Evolutionary conservation across 2,797 vertebrate genomes (phyloP), one percentile per base, ranked within the genome.

Genomic region (Sebastes minor): DNA sequence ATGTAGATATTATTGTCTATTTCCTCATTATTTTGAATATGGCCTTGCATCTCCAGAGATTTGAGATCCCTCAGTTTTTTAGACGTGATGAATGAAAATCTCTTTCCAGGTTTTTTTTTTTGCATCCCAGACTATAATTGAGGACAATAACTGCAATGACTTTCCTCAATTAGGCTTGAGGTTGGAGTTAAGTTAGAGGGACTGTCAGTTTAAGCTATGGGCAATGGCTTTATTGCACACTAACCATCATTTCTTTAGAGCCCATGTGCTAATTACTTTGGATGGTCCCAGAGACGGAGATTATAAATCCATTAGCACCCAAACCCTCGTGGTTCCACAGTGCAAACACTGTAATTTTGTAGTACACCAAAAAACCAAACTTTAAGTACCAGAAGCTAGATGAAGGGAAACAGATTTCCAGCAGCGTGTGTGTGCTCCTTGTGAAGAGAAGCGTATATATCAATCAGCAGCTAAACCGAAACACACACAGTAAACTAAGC

Each of bases 141-240:
- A 95, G 94, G 94, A 96, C 96, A 96, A 96, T 96, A 94, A 96
- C 94, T 93, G 93, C 96, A 96, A 95, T 96, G 95, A 95, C 96
- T 96, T 95, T 94, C 94, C 95, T 42, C 96, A 98, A 97, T 97
- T 97, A 98, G 86, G 93, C 94, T 97, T 95, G 96, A 97, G 95
- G 96, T 96, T 97, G 94, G 94, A 96, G 96, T 96, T 95, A 96
- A 97, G 95, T 97, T 96, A 93, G 95, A 96, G 91, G 92, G 96
- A 95, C 95, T 97, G 96, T 97, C 96, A 97, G 94, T 95, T 96
- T 93, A 93, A 95, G 93, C 94, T 95, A 96, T 95, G 96, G 96
- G 95, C 97, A 97, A 97, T 97, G 97, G 96, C 96, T 98, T 98
- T 98, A 98, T 97, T 97, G 96, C 96, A 97, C 96, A 96, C 96